These are phyloP conservation scores for Eira barbara DNA, from an alignment of 2,113 vertebrate species.

Conservation along the genomic window DNA sequence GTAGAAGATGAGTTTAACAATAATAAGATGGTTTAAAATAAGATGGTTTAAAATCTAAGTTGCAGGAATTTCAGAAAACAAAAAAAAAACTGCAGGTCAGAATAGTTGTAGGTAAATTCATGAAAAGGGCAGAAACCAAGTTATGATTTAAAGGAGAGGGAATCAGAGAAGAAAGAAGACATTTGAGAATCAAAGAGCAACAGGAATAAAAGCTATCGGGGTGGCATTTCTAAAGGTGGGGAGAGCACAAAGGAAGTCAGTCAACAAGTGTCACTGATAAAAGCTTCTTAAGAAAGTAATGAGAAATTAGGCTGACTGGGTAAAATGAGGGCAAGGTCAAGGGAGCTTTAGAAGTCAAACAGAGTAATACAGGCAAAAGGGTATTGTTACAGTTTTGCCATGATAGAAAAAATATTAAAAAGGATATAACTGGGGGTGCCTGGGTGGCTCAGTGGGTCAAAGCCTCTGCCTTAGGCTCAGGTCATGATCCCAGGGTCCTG, in stretches of 20 bases:
- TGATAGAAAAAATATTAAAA: neutral
- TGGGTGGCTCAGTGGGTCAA: too few species aligned
- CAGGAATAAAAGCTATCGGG: neutral
- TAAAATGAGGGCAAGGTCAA: neutral
- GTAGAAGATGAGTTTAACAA: neutral
- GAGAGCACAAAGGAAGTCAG: neutral
- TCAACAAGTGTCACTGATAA: neutral
- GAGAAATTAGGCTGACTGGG: neutral
- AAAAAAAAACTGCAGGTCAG: neutral
- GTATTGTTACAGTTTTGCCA: neutral
- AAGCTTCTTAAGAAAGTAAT: neutral
- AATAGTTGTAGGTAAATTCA: neutral
- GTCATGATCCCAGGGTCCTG: too few species aligned
- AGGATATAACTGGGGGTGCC: too few species aligned
- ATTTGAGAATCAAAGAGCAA: neutral
- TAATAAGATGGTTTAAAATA: neutral
- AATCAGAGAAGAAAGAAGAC: conserved; percentile 19
- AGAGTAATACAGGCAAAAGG: neutral
- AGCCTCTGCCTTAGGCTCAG: too few species aligned
- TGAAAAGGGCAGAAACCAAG: neutral
- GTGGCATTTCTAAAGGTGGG: neutral
- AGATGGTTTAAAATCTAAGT: neutral
- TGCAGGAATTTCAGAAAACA: neutral
- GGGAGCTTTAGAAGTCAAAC: neutral
- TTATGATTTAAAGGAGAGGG: neutral